phyloP scores from a whole-genome alignment of 2,797 vertebrate species.

The Pantherophis vulpinus region DNA sequence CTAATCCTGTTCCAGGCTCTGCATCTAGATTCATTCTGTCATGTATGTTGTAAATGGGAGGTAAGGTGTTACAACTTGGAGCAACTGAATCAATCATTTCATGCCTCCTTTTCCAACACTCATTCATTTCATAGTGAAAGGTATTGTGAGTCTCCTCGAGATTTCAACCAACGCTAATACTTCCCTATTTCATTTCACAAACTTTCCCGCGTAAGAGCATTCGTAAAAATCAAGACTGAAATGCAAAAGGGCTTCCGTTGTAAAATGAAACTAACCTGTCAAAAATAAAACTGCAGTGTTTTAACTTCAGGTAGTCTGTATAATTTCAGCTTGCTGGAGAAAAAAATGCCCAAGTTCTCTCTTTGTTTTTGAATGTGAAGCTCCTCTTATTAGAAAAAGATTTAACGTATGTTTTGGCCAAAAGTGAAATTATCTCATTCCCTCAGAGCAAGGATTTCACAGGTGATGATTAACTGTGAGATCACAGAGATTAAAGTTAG shows the following conservation, averaged over 20 bases:
- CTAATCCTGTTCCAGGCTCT: conserved; percentile 29
- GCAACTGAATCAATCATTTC: neutral
- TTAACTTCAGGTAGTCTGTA: neutral
- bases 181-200: neutral
- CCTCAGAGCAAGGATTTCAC: conserved; percentile 55
- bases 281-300: conserved; percentile 26
- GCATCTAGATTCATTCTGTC: neutral
- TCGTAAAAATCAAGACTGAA: neutral
- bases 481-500: conserved; percentile 59
- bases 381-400: conserved; percentile 29
- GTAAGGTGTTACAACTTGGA: neutral
- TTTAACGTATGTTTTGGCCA: conserved; percentile 50
- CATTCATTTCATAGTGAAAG: neutral
- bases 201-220: neutral
- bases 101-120: neutral
- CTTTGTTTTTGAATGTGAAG: conserved; percentile 28
- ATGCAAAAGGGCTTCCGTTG: neutral
- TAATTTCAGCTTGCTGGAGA: neutral
- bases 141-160: neutral
- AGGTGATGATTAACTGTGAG: conserved; percentile 61
- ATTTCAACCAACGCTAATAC: neutral
- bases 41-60: neutral
- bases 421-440: conserved; percentile 38
- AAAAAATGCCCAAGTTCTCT: conserved; percentile 29
- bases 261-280: neutral